A percentile compares a stretch with the other conserved stretches of the same genome.
These are phyloP conservation scores for Neodon shergylaensis DNA, from an alignment of 2,113 vertebrate genomes.

Conservation along the genomic window DNA sequence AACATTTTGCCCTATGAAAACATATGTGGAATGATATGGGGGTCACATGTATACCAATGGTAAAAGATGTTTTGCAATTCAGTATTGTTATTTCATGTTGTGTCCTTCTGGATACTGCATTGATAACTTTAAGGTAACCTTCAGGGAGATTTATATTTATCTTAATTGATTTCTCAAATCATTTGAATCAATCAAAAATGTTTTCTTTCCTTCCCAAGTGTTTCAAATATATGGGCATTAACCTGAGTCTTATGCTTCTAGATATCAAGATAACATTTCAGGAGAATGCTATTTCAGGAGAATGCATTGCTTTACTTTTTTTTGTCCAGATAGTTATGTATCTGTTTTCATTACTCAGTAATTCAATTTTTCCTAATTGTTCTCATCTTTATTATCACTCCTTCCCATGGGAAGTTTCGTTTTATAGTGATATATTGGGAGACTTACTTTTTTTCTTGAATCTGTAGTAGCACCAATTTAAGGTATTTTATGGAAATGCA, in stretches of 20 bases:
- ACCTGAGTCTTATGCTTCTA: neutral
- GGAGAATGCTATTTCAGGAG: neutral
- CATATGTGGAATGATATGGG: fast-evolving
- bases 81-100: neutral
- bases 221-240: neutral
- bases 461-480: slow-evolving; percentile 46
- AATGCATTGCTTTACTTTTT: neutral
- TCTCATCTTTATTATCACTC: slow-evolving; percentile 55
- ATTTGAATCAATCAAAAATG: slow-evolving; percentile 2
- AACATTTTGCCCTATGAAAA: neutral
- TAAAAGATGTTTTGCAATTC: neutral
- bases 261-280: neutral
- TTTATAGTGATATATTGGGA: slow-evolving; percentile 54
- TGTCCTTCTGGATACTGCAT: neutral
- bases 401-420: slow-evolving; percentile 46
- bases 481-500: slow-evolving; percentile 64
- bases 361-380: slow-evolving; percentile 63
- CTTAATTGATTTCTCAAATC: neutral
- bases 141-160: neutral
- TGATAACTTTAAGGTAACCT: neutral
- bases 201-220: neutral
- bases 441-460: slow-evolving; percentile 56
- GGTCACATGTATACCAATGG: neutral
- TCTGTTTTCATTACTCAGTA: slow-evolving; percentile 52
- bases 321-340: slow-evolving; percentile 27